A percentile compares a stretch with the other conserved stretches of the same genome.
phyloP scores from a whole-genome alignment of 2,113 vertebrate genomes.

The Azemiops feae region DNA sequence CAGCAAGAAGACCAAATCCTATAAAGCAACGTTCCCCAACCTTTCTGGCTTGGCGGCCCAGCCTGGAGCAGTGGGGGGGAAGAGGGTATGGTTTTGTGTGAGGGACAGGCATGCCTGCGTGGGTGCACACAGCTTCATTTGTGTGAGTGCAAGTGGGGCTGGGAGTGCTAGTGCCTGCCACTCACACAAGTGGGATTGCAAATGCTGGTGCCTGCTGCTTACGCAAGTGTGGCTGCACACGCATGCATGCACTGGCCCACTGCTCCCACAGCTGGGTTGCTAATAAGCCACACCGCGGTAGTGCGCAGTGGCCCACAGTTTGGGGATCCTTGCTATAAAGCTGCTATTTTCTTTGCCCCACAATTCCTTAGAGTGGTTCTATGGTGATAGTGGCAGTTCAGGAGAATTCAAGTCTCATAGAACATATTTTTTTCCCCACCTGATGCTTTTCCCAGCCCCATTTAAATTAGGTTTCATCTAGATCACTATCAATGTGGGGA shows the following conservation, averaged over 20 bases:
- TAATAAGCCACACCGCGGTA: neutral
- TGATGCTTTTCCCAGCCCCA: neutral
- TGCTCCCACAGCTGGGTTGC: no score
- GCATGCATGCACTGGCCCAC: neutral
- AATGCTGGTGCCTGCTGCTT: neutral
- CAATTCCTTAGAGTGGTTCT: neutral
- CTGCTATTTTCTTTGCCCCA: neutral
- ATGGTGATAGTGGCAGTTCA: neutral
- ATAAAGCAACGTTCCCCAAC: neutral
- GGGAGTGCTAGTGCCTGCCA: neutral
- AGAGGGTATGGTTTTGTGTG: neutral
- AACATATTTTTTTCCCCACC: neutral
- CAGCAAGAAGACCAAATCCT: neutral
- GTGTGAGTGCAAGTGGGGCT: neutral
- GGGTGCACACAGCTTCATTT: neutral
- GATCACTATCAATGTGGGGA: neutral
- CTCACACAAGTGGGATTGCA: neutral
- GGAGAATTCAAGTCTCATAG: neutral
- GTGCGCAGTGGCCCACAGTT: neutral
- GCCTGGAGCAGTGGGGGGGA: neutral
- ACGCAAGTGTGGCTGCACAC: no score
- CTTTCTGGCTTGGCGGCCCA: neutral
- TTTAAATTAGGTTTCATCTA: neutral
- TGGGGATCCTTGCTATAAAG: neutral
- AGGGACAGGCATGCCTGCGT: neutral